Evolutionary conservation across 2,797 vertebrate species (phyloP).

Genomic region (Falco peregrinus): DNA sequence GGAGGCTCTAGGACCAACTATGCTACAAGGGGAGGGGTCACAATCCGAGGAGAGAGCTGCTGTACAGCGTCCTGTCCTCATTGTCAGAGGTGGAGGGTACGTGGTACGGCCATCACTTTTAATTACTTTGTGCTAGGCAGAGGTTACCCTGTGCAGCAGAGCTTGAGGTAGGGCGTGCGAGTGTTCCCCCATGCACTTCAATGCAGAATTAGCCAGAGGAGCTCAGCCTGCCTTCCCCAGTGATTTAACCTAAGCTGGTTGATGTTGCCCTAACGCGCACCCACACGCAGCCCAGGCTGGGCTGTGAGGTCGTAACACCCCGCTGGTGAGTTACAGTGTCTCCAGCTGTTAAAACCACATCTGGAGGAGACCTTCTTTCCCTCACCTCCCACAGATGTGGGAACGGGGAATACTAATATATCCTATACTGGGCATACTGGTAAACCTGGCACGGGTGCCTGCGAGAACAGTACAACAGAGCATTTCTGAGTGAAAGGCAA

Average conservation of each 20-base stretch:
- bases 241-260: background rate
- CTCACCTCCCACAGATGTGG: background rate
- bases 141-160: background rate
- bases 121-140: background rate
- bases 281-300: background rate
- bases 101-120: background rate
- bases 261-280: background rate
- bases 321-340: background rate
- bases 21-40: background rate
- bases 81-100: background rate
- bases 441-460: background rate
- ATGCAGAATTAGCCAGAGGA: background rate
- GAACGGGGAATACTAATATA: background rate
- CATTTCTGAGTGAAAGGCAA: background rate
- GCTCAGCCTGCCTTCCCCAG: background rate
- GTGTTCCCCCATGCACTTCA: background rate
- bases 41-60: background rate
- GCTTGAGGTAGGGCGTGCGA: background rate
- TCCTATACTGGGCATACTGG: background rate
- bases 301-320: background rate
- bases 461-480: background rate
- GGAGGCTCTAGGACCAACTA: constrained; percentile 1
- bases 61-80: background rate
- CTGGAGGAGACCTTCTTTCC: background rate
- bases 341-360: background rate